Evolutionary conservation across 2,888 invertebrate species (phyloP).

Genomic region (Colletes collaris): DNA sequence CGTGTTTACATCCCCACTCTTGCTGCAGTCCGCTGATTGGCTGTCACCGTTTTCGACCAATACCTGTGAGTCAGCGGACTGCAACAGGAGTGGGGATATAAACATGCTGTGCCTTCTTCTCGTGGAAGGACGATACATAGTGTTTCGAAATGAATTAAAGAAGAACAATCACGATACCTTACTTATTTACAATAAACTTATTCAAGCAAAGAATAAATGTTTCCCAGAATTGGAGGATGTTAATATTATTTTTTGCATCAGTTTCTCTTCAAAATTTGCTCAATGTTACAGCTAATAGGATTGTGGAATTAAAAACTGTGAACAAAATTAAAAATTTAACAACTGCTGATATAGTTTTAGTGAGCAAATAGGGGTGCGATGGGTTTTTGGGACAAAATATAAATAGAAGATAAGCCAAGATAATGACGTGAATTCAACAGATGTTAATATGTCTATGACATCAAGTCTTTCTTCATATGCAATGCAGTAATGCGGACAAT

Average conservation of each 20-base stretch:
- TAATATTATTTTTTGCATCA: not conserved
- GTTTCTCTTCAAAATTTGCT: too few relatives aligned
- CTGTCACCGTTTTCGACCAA: too few relatives aligned
- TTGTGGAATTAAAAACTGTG: not conserved
- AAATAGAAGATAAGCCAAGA: not conserved
- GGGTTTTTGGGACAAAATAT: not conserved
- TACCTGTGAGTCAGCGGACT: too few relatives aligned
- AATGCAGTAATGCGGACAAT: not conserved
- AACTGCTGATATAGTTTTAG: not conserved
- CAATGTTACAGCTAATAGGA: too few relatives aligned
- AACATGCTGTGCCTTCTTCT: too few relatives aligned
- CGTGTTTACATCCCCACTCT: too few relatives aligned
- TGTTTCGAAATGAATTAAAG: not conserved
- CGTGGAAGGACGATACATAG: not conserved
- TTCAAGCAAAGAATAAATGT: not conserved
- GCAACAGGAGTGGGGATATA: too few relatives aligned
- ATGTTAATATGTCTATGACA: not conserved
- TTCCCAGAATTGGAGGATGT: not conserved
- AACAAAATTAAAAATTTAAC: not conserved
- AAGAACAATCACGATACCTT: not conserved
- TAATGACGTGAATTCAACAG: not conserved
- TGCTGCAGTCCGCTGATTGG: too few relatives aligned
- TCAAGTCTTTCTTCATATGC: not conserved
- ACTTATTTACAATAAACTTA: slow-evolving; percentile 8
- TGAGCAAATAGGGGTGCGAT: slow-evolving; percentile 1